Evolutionary conservation across 1,140 invertebrate genomes (phyloP), one percentile per base, ranked within the genome.

Genomic region (Leptinotarsa defecta): DNA sequence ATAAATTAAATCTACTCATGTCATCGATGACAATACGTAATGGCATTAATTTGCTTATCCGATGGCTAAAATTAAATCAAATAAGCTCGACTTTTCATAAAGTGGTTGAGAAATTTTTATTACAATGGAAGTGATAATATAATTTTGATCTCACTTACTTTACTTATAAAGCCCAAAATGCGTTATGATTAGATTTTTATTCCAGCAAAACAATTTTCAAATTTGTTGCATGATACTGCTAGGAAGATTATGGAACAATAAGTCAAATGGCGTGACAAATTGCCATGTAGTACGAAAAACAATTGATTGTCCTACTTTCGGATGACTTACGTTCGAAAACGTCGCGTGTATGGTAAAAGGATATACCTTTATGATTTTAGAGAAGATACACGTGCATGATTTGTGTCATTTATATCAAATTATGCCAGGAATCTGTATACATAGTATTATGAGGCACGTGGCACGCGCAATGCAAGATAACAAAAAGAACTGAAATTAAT

Each of bases 341-440:
- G n/a, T 57, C n/a, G 52, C 52, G 52, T 57, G 52, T 57, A 8
- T 19, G 52, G 52, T 57, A 57, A 57, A 57, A 57, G 52, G 52
- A 57, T 57, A 57, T 57, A 57, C 52, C 17, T 57, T 57, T 3
- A 57, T 57, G 13, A 57, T 15, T 57, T 57, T 13, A 57, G 52
- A 15, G 52, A 57, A 57, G 52, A 57, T 57, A 57, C 52, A 57
- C 52, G 52, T 57, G 52, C 52, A 57, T 19, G 52, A 57, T 57
- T 57, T 57, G 0, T 57, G 52, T 57, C 52, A 57, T 57, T 57
- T 57, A 19, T 17, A 57, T 57, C 17, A 19, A 57, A 57, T 57
- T 57, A 57, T 57, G 52, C 15, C 34, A 11, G 34, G 34, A 43
- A 43, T 11, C 8, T 43, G 8, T 17, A 57, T 57, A 57, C 52